Evolutionary conservation across 2,888 invertebrate genomes (phyloP).

Genomic region (Andrena praecox): DNA sequence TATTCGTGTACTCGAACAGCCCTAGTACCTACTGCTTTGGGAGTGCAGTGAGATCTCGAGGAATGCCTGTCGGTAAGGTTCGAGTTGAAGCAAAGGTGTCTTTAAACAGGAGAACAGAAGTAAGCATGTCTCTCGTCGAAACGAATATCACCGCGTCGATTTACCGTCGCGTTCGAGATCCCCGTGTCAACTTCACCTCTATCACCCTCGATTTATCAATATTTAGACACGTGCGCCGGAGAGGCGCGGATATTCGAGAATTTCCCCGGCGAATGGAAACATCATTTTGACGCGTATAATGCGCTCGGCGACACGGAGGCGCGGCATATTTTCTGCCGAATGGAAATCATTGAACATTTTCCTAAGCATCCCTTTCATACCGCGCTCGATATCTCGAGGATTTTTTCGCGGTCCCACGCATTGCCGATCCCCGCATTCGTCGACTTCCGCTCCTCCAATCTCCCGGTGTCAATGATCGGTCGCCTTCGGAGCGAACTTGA

Average conservation of each 20-base stretch:
- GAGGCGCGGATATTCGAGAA: constrained; percentile 7
- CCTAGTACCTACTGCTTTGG: too few species aligned
- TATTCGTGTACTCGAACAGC: too few species aligned
- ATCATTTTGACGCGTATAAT: constrained; percentile 26
- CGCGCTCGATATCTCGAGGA: background rate
- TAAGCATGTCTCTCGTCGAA: background rate
- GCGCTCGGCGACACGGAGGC: constrained; percentile 13
- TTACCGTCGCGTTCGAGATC: background rate
- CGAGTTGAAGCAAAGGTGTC: background rate
- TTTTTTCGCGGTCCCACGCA: constrained; percentile 29
- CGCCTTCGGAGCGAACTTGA: background rate
- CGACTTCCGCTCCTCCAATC: background rate
- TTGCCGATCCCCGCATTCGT: background rate
- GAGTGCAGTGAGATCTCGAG: too few species aligned
- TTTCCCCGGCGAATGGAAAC: constrained; percentile 10
- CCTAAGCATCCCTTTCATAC: constrained; percentile 11
- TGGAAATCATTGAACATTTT: constrained; percentile 24
- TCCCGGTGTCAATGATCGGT: background rate
- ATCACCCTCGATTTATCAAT: constrained; percentile 12
- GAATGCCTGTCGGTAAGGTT: background rate
- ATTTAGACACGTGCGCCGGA: constrained; percentile 25
- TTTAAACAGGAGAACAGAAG: background rate
- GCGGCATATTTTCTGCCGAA: background rate
- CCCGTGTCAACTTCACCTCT: background rate
- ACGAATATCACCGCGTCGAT: background rate